Evolutionary conservation across 2,797 vertebrate genomes (phyloP), one percentile per base, ranked within the genome.

Genomic region (Orestias chungarensis): DNA sequence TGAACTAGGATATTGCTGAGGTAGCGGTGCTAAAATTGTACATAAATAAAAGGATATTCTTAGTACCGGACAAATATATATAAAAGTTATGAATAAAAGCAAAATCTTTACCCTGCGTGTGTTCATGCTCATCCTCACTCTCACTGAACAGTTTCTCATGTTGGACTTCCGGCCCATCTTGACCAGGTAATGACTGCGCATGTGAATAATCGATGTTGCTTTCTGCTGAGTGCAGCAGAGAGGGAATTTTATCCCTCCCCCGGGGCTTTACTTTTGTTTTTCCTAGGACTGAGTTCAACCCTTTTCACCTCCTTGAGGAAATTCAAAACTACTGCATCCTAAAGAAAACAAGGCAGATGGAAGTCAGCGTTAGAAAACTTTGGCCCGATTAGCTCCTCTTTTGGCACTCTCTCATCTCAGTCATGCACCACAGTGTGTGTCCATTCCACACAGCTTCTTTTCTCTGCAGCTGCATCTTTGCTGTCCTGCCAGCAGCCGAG

Each of bases 151-250:
- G 15, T 62, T 35, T n/a, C 40, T 42, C 66, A 65, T 78, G 74
- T 82, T 42, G 57, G 78, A 89, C 88, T 86, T 92, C 86, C 88
- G 79, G 70, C 57, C 78, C 70, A 72, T 55, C 57, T 54, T 67
- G 38, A 87, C 70, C 71, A 70, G 82, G 70, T 86, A 80, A 89
- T 87, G 74, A 69, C 81, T 84, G 78, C 77, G 68, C 75, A 81
- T 78, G 82, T 73, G 83, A 85, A 80, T 88, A 91, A 92, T 93
- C 90, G 18, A 93, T 93, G 86, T 71, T 67, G 65, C 62, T 61
- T 70, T 76, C 71, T 74, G 77, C 79, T 85, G 79, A 88, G 74
- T 86, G 78, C 87, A 88, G 85, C 71, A 68, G 14, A 46, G 76
- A 59, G 47, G 85, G 89, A 89, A 92, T 87, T 81, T 78, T 78